Base-by-base conservation (phyloP, 2,888 invertebrate genomes). In the Marasmarcha lunaedactyla region DNA sequence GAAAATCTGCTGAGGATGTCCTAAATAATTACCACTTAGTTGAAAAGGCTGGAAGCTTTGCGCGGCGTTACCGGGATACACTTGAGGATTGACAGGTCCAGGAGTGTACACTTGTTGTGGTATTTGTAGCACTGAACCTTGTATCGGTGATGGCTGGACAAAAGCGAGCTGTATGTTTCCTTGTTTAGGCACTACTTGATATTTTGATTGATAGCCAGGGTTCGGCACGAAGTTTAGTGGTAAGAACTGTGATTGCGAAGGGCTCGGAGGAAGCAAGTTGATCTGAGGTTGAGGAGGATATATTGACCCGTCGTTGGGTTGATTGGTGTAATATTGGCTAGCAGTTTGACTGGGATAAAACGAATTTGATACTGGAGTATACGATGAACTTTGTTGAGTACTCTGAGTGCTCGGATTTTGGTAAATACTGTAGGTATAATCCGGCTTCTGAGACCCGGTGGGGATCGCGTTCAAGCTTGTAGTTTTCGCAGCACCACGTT, bases 191-290 rank as follows among this genome's bases (percentile, higher is more conserved):
- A 78, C 52, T 12, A 78, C 41, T 53, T 84, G 81, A 41, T 77
- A 81, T 44, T 83, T 84, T 0, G 74, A 53, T 47, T 84, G 84
- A 42, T 77, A 81, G 1, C 77, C 79, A n/a, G 71, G 57, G 47
- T 55, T 77, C 0, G 76, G 72, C 10, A 78, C 50, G 37, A 78
- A 79, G 42, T 76, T 81, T 12, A 79, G 47, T 0, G 77, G 79
- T 1, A 76, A 54, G 42, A 74, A 78, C 34, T 74, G 76, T 1
- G 76, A 59, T 4, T 70, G 54, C 26, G 58, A 57, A 13, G 61
- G 52, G n/a, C 30, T 30, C 1, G 70, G 66, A 9, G 68, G 63
- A 11, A 70, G 46, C 2, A 64, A 43, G 41, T 63, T 71, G 26
- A 67, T 46, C 49, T 67, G 74, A 2, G 62, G 62, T 36, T 64